These are phyloP conservation scores for Montipora capricornis DNA, from an alignment of 64 coral and sea anemone species.

Conservation along the genomic window DNA sequence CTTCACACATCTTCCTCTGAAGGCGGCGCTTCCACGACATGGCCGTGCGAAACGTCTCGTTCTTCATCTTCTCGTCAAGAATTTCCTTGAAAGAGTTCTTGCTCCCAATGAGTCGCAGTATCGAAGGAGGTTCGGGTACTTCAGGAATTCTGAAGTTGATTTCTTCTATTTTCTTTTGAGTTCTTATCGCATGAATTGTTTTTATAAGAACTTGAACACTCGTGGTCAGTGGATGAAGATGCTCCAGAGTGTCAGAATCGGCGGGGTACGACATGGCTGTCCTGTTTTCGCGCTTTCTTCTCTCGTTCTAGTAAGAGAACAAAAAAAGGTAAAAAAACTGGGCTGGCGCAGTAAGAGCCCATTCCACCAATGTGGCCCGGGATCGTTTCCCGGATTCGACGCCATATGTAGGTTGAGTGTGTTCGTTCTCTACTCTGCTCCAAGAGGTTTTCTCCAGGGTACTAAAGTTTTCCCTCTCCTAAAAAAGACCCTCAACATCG, in stretches of 20 bases:
- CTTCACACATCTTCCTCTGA: slow-evolving; percentile 41
- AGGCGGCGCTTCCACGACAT: slow-evolving; percentile 26
- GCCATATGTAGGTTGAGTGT: no score
- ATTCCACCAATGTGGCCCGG: no score
- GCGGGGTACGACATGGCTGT: slow-evolving; percentile 71
- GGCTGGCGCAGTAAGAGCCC: no score
- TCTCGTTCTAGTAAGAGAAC: not conserved
- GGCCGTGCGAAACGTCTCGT: slow-evolving; percentile 44
- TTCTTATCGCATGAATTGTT: slow-evolving; percentile 49
- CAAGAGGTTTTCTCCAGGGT: no score
- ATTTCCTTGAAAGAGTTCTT: slow-evolving; percentile 72
- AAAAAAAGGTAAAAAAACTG: not conserved
- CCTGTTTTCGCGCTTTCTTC: slow-evolving; percentile 58
- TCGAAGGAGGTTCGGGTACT: slow-evolving; percentile 14
- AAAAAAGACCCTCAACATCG: no score
- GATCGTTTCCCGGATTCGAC: no score
- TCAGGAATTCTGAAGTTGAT: slow-evolving; percentile 23
- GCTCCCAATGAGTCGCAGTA: slow-evolving; percentile 11
- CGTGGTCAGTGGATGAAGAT: slow-evolving; percentile 51
- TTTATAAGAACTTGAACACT: slow-evolving; percentile 49
- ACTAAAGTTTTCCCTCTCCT: no score
- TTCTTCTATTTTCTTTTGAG: slow-evolving; percentile 42
- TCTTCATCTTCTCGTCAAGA: slow-evolving; percentile 74
- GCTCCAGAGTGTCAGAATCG: slow-evolving; percentile 70
- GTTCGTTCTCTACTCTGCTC: no score